Percentiles rank a stretch among this genome's conserved stretches.
Evolutionary conservation across 1,140 invertebrate genomes (phyloP).

Genomic region (Campodea augens): DNA sequence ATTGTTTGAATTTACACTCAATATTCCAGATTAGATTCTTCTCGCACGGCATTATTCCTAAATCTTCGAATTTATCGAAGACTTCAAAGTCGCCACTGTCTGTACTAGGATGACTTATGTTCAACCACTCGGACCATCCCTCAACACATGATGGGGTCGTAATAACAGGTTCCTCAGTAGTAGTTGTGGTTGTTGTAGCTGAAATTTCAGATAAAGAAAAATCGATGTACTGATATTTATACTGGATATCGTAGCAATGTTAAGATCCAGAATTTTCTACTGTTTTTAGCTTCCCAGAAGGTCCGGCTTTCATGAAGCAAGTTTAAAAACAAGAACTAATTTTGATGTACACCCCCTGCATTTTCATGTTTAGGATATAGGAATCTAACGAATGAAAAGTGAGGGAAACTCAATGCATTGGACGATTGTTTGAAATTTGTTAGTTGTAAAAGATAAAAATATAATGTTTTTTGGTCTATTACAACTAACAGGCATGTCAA

Average conservation of each 20-base stretch:
- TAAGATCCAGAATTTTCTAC: too few relatives aligned
- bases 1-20: slow-evolving; percentile 15
- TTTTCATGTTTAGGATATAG: too few relatives aligned
- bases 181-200: slow-evolving; percentile 3
- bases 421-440: background rate
- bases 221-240: too few relatives aligned
- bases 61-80: slow-evolving; percentile 13
- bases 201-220: background rate
- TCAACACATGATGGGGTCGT: slow-evolving; percentile 13
- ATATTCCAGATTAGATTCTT: slow-evolving; percentile 15
- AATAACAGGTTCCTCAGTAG: slow-evolving; percentile 6
- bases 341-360: too few relatives aligned
- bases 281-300: too few relatives aligned
- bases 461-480: too few relatives aligned
- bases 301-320: too few relatives aligned
- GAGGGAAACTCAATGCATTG: too few relatives aligned
- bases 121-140: slow-evolving; percentile 25
- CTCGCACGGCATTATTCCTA: slow-evolving; percentile 12
- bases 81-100: slow-evolving; percentile 20
- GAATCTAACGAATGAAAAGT: too few relatives aligned
- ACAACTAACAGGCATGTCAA: too few relatives aligned
- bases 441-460: background rate
- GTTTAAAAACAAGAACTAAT: too few relatives aligned
- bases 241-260: too few relatives aligned
- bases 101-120: slow-evolving; percentile 17